phyloP scores from a whole-genome alignment of 2,113 vertebrate genomes.

The Montifringilla adamsi region DNA sequence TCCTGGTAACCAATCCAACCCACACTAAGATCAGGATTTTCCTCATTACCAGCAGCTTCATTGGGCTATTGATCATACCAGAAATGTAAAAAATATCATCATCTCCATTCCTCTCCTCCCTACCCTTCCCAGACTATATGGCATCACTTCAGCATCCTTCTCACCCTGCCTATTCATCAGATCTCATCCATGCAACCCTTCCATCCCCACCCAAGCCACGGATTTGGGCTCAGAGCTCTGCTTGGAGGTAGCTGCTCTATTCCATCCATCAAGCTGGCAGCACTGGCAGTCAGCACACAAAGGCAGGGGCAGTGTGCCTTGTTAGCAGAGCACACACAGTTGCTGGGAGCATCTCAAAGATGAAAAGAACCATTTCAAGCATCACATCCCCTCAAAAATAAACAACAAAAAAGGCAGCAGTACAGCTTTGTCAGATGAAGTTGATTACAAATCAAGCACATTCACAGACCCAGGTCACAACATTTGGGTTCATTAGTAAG shows the following conservation, averaged over 20 bases:
- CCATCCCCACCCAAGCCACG: neutral
- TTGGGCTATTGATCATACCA: neutral
- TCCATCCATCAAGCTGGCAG: neutral
- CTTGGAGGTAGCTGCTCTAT: neutral
- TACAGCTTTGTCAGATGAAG: neutral
- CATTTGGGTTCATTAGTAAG: neutral
- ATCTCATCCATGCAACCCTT: neutral
- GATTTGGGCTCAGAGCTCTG: neutral
- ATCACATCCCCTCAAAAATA: neutral
- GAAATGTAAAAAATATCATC: rapidly evolving
- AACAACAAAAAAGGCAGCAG: neutral
- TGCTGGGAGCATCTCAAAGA: neutral
- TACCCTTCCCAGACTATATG: rapidly evolving
- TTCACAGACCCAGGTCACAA: neutral
- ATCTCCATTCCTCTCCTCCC: neutral
- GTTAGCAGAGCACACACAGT: neutral
- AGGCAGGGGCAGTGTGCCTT: neutral
- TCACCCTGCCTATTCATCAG: neutral
- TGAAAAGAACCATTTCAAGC: neutral
- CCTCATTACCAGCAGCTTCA: neutral
- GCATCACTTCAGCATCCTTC: neutral
- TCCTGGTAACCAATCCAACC: neutral
- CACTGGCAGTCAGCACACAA: neutral
- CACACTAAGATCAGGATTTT: neutral
- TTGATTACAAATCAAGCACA: neutral